Evolutionary conservation across 2,888 invertebrate genomes (phyloP), one percentile per base, ranked within the genome.

Genomic region (Lepetodrilus schrolli): DNA sequence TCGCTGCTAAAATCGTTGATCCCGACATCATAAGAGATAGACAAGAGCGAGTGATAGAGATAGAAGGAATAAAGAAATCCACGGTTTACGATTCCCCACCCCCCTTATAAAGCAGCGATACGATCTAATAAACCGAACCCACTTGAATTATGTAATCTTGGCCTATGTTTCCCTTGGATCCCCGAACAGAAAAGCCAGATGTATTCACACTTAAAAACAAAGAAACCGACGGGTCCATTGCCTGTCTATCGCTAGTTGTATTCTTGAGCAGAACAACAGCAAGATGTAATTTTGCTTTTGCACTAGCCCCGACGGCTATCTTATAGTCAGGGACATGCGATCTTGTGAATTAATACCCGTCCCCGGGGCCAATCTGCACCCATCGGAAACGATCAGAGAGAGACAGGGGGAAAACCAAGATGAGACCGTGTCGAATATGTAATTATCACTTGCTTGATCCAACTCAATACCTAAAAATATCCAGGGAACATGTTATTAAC

Each of bases 31-130:
- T n/a, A n/a, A n/a, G n/a, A n/a, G n/a, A n/a, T n/a, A n/a, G n/a
- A n/a, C n/a, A n/a, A n/a, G n/a, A n/a, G n/a, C n/a, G n/a, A 30
- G 8, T 10, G 8, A 21, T n/a, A n/a, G 13, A 34, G 17, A 58
- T 26, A 58, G 34, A 58, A 58, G 58, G 34, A 58, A 30, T n/a
- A 26, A 2, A 30, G 58, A 58, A 30, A 13, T 58, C 23, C 26
- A 58, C 26, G 17, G 26, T 30, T 23, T 34, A 30, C 13, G 26
- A 23, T 17, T 23, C 58, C 34, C 30, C 26, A 30, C 30, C 58
- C n/a, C 58, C 58, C 58, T 34, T 58, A n/a, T n/a, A n/a, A n/a
- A 58, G 58, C 58, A 58, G 34, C 58, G 58, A 58, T 26, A 58
- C 58, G 30, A 58, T 13, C 34, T 17, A 34, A 58, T 58, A 58